A percentile compares a stretch with the other conserved stretches of the same genome.
phyloP scores from a whole-genome alignment of 2,797 vertebrate species.

The Sebastiscus albofasciatus region DNA sequence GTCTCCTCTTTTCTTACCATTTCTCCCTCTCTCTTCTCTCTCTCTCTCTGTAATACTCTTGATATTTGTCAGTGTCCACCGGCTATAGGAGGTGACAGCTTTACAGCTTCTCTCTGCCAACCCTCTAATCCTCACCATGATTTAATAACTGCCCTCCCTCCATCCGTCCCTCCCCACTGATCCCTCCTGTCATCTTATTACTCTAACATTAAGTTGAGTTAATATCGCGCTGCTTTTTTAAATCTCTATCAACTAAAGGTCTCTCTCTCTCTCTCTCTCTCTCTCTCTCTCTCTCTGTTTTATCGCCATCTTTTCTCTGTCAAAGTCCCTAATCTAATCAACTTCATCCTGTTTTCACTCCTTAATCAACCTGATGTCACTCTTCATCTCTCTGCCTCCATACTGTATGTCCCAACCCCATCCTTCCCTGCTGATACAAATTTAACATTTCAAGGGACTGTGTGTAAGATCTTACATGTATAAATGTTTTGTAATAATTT shows the following conservation, averaged over 20 bases:
- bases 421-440: background rate
- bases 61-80: background rate
- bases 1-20: too few species aligned
- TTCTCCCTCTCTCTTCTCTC: too few species aligned
- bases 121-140: constrained; percentile 40
- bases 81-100: constrained; percentile 29
- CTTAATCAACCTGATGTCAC: background rate
- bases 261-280: background rate
- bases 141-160: constrained; percentile 27
- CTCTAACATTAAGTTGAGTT: background rate
- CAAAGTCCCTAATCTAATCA: background rate
- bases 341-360: background rate
- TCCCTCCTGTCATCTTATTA: constrained; percentile 6
- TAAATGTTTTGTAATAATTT: too few species aligned
- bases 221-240: background rate
- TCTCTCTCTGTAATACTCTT: background rate
- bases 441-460: too few species aligned
- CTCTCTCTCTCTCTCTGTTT: background rate
- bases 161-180: background rate
- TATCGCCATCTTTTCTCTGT: background rate
- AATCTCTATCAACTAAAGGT: background rate
- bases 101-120: constrained; percentile 31
- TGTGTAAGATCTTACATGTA: too few species aligned
- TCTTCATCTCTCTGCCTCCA: background rate
- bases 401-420: background rate